These are phyloP conservation scores for Turdus rufiventris DNA, from an alignment of 2,113 vertebrate genomes.

Conservation along the genomic window DNA sequence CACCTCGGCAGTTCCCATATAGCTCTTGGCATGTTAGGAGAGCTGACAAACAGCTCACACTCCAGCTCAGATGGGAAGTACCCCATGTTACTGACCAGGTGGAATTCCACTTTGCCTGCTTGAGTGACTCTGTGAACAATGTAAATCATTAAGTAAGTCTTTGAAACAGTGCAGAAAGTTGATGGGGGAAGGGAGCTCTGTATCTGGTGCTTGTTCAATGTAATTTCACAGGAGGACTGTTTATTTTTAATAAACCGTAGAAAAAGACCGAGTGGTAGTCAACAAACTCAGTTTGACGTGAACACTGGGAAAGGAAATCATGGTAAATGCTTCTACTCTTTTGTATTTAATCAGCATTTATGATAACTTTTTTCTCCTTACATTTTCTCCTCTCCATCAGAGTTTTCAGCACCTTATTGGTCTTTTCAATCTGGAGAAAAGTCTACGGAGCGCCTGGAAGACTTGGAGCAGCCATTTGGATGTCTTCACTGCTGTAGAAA, in stretches of 20 bases:
- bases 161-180: constrained; percentile 42
- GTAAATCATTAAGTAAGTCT: constrained; percentile 68
- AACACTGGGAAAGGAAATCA: not conserved
- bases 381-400: not conserved
- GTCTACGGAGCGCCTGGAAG: not conserved
- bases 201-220: constrained; percentile 27
- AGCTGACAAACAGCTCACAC: not conserved
- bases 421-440: not conserved
- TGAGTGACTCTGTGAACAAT: constrained; percentile 69
- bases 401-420: not conserved
- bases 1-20: not conserved
- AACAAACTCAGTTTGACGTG: not conserved
- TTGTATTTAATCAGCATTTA: not conserved
- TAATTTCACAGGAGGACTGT: not conserved
- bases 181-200: constrained; percentile 35
- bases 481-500: not conserved
- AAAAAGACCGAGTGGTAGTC: not conserved
- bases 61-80: constrained; percentile 53
- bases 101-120: constrained; percentile 71
- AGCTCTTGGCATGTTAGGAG: not conserved
- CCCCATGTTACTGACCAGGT: constrained; percentile 68
- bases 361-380: not conserved
- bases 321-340: not conserved
- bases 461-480: not conserved
- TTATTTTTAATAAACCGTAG: constrained; percentile 1